Evolutionary conservation across 2,888 invertebrate genomes (phyloP), one percentile per base, ranked within the genome.

Genomic region (Sesamia inferens): DNA sequence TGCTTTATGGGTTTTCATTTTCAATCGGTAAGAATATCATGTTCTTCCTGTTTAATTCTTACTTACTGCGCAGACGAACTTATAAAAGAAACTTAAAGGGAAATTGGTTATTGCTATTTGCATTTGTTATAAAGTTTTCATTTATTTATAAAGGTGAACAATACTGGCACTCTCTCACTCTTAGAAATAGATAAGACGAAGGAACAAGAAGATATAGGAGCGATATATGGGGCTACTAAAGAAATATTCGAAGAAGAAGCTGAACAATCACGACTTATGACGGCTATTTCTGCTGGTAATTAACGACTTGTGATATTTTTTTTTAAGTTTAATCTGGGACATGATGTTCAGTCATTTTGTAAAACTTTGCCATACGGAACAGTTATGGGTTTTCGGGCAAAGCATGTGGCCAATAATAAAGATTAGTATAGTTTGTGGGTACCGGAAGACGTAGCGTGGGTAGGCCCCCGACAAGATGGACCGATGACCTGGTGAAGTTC

Each of bases 191-290:
- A 31, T 10, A 55, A 4, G 1, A 10, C 2, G 3, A 16, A 51
- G 6, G 14, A 51, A 0, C n/a, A 57, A 5, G 70, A 74, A 5
- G 87, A 85, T 47, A 79, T 92, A 6, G 90, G 86, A 48, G 78
- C 87, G 4, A 90, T 94, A 78, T 93, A 90, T 63, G 74, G 79
- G 0, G 42, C 68, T 22, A 59, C 75, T 22, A 84, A 68, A 5
- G 89, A 91, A 67, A 74, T 93, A 57, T 95, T 80, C 44, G 89
- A 89, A 76, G 94, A 94, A 70, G 96, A 96, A 87, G 96, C 96
- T 5, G 96, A 96, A 79, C 95, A 95, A 74, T 93, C 95, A 0
- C 88, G 96, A 70, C 90, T 96, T 8, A 95, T 95, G 95, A 94
- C 92, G 88, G 93, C 95, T 8, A 91, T 95, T 81, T 96, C 96